Evolutionary conservation across 2,888 invertebrate species (phyloP).

Genomic region (Acrocyrtus sp.): DNA sequence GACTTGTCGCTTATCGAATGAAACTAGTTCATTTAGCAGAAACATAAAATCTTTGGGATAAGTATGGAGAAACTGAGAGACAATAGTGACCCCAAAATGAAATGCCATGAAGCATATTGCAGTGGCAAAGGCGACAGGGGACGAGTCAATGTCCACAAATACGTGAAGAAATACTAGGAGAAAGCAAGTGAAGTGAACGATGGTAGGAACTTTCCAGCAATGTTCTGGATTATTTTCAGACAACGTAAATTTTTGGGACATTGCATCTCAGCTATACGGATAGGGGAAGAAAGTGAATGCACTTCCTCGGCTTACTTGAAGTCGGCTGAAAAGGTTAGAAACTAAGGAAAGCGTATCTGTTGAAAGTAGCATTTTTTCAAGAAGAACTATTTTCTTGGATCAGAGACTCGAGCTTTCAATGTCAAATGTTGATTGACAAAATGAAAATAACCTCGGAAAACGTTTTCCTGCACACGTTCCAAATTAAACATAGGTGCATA

Average conservation of each 20-base stretch:
- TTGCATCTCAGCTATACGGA: neutral
- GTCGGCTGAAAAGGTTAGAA: too few relatives aligned
- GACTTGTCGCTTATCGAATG: neutral
- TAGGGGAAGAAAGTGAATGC: too few relatives aligned
- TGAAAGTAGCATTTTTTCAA: too few relatives aligned
- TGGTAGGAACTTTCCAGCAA: neutral
- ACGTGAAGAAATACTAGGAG: neutral
- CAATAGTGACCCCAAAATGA: neutral
- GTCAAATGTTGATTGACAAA: too few relatives aligned
- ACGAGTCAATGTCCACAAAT: neutral
- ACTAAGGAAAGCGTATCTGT: too few relatives aligned
- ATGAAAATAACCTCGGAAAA: too few relatives aligned
- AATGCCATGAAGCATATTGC: neutral
- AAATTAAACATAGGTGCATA: too few relatives aligned
- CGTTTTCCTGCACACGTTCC: too few relatives aligned
- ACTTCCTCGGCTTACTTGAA: too few relatives aligned
- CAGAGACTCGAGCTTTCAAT: too few relatives aligned
- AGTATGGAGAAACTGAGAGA: neutral
- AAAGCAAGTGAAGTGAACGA: neutral
- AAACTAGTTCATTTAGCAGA: neutral
- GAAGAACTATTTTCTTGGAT: too few relatives aligned
- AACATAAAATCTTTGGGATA: conserved; percentile 2
- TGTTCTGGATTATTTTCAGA: neutral
- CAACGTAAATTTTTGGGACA: neutral
- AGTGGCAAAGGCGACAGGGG: neutral